Base-by-base conservation (phyloP, 2,797 vertebrate species). In the Cryptoblepharus egeriae region DNA sequence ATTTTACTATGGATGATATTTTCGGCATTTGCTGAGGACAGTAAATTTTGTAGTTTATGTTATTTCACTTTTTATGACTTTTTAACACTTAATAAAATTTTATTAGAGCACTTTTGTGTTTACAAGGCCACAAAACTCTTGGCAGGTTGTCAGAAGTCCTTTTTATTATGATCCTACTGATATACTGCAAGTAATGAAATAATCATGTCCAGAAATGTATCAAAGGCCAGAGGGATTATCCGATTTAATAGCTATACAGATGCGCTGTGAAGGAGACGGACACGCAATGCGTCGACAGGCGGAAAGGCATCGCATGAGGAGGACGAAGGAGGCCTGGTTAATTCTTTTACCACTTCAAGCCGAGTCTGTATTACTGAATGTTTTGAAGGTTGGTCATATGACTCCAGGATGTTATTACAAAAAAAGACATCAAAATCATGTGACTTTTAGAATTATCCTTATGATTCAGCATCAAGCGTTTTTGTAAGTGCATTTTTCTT, bases 51-150 rank as follows among this genome's bases (percentile, higher is more conserved):
- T 95, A 96, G 96, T 97, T 97, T 97, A 96, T 96, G 96, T 96
- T 97, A 97, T 97, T 97, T 95, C 96, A 96, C 95, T 96, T 97
- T 96, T 96, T 96, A 96, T 96, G 96, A 96, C 96, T 97, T 98
- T 98, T 98, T 97, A 97, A 97, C 97, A 98, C 97, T 99, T 99
- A 98, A 97, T 98, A 98, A 98, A 98, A 97, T 97, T 99, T 99
- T 98, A 99, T 97, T 98, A 97, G 97, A 96, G 92, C 94, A 97
- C 96, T 98, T 98, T 97, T 97, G 97, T 98, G 97, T 99, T 99
- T 99, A 98, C 98, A 99, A 98, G 97, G 96, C 97, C 95, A 97
- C 97, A 97, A 98, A 98, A 98, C 95, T 96, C 95, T 96, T 97
- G 97, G 97, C 97, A 97, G 96, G 94, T 96, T 95, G 95, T 97